Conservation (phyloP, 2,113 vertebrate genomes). For the Catagonus wagneri region DNA sequence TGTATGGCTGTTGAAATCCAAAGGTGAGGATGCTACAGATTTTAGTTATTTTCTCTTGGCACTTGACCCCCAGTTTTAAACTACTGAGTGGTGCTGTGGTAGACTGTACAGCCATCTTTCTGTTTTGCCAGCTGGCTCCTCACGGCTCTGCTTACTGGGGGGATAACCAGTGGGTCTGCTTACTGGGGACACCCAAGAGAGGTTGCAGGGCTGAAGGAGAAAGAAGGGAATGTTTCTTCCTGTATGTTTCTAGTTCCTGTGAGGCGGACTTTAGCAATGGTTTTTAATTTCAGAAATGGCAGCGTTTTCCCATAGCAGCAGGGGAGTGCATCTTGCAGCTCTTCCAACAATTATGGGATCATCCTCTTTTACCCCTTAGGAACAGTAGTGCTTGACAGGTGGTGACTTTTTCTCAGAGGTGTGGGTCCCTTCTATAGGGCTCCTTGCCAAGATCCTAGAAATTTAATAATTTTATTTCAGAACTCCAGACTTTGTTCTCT, state of each 20-base stretch:
- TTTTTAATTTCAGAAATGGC: neutral
- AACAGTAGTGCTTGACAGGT: neutral
- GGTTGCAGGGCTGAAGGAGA: neutral
- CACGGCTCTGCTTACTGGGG: neutral
- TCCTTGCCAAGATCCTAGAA: neutral
- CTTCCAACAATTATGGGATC: neutral
- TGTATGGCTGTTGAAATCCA: neutral
- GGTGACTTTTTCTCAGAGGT: neutral
- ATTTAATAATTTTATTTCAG: neutral
- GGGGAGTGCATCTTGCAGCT: neutral
- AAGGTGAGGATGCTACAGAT: neutral
- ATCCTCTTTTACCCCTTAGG: neutral
- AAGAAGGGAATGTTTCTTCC: neutral
- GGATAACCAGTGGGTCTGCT: too few species aligned
- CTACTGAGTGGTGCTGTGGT: neutral
- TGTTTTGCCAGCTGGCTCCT: neutral
- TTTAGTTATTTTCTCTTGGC: neutral
- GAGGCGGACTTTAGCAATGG: neutral
- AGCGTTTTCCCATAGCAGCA: neutral
- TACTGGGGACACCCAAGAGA: neutral
- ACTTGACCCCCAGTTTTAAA: neutral
- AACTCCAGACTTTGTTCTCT: neutral
- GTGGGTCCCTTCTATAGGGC: neutral
- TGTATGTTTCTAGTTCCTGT: neutral
- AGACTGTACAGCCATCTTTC: neutral